Evolutionary conservation across 2,113 vertebrate genomes (phyloP).

Genomic region (Oryzias celebensis): DNA sequence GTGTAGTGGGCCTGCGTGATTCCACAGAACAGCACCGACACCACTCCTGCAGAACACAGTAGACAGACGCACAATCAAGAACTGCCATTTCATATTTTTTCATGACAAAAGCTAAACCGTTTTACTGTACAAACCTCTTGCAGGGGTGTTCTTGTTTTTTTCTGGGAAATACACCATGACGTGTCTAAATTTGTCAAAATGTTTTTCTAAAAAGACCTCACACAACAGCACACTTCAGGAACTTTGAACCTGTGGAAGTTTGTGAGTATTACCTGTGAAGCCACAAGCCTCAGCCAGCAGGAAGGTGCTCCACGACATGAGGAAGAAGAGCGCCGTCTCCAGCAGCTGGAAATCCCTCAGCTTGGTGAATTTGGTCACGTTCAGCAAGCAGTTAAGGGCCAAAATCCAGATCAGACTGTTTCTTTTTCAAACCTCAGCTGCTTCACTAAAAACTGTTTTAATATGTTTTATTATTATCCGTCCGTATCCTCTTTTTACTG

Average conservation of each 20-base stretch:
- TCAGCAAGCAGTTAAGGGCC: constrained; percentile 47
- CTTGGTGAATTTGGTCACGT: constrained; percentile 99
- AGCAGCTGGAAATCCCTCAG: constrained; percentile 92
- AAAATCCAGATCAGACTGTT: background rate
- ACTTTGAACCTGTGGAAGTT: background rate
- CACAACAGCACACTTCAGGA: too few relatives aligned
- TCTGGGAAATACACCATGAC: too few relatives aligned
- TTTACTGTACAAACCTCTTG: background rate
- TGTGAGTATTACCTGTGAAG: constrained; percentile 85
- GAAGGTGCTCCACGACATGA: constrained; percentile 99
- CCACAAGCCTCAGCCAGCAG: constrained; percentile 95
- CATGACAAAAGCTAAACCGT: background rate
- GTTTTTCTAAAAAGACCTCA: too few relatives aligned
- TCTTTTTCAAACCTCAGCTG: background rate
- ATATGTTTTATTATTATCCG: accelerated
- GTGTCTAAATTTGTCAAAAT: too few relatives aligned
- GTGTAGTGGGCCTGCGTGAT: constrained; percentile 99
- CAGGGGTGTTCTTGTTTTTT: background rate
- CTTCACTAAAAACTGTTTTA: background rate
- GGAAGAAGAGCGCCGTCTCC: constrained; percentile 95
- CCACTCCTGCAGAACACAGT: constrained; percentile 83
- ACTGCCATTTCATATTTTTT: background rate
- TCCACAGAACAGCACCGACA: constrained; percentile 95
- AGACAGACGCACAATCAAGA: background rate
- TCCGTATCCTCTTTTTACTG: background rate